phyloP scores from a whole-genome alignment of 2,888 invertebrate species.

The Galerucella pusilla region DNA sequence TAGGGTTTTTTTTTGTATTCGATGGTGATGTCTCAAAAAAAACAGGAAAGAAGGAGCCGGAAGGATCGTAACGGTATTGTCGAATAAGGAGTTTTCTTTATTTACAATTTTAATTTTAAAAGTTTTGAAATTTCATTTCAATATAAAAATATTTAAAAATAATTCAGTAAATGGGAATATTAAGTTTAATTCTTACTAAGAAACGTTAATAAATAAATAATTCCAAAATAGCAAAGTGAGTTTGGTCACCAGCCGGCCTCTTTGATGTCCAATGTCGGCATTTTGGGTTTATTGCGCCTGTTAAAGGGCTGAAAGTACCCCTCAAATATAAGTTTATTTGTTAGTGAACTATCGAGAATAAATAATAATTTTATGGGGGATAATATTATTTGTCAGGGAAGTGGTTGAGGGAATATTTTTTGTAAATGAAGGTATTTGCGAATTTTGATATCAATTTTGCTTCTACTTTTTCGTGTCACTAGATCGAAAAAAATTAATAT shows the following conservation, averaged over 20 bases:
- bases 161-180: no score
- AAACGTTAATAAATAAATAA: no score
- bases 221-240: background rate
- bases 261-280: conserved; percentile 2
- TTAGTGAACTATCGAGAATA: background rate
- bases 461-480: no score
- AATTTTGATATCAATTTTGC: no score
- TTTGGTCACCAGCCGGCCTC: background rate
- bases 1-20: conserved; percentile 25
- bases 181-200: no score
- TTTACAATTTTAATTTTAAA: no score
- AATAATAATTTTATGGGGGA: conserved; percentile 9
- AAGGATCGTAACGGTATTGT: conserved; percentile 15
- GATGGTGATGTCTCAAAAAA: background rate
- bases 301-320: conserved; percentile 5
- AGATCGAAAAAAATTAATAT: no score
- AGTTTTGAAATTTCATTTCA: no score
- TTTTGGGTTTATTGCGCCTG: background rate
- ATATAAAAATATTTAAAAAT: no score
- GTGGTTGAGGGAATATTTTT: no score
- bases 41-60: conserved; percentile 24
- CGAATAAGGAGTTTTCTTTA: no score
- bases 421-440: no score
- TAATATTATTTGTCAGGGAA: background rate
- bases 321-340: background rate